These are phyloP conservation scores for Pachliopta kotzebuea DNA, from an alignment of 2,888 invertebrate genomes.

Conservation along the genomic window DNA sequence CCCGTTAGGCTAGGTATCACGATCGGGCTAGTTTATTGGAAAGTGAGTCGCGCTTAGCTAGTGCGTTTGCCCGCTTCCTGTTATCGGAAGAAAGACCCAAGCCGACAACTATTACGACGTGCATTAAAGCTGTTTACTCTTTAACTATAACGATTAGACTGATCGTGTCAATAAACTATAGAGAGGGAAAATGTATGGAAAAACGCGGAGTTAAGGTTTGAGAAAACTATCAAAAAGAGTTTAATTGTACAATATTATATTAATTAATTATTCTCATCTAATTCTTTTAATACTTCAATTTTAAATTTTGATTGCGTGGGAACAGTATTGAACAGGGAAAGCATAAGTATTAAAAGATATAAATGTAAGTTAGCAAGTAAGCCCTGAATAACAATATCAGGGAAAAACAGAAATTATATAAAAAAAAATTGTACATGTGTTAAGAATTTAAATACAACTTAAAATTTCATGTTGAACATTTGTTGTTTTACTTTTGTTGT, in stretches of 20 bases:
- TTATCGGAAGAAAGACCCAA: conserved; percentile 52
- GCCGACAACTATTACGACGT: conserved; percentile 35
- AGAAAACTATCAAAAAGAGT: conserved; percentile 1
- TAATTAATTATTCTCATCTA: no score
- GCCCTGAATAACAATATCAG: no score
- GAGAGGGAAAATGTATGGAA: conserved; percentile 24
- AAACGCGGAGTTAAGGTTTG: background rate
- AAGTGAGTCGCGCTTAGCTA: conserved; percentile 64
- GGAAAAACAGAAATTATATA: no score
- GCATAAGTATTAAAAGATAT: no score
- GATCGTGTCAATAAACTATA: conserved; percentile 27
- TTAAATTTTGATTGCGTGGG: no score
- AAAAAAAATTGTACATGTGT: background rate
- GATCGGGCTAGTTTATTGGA: conserved; percentile 73
- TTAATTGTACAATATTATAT: background rate
- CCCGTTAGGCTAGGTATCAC: conserved; percentile 74
- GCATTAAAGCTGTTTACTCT: conserved; percentile 34
- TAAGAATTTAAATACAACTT: background rate
- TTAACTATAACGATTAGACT: conserved; percentile 22
- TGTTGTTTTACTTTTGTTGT: background rate
- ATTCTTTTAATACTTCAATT: no score
- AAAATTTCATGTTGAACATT: background rate
- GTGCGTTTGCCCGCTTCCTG: conserved; percentile 51
- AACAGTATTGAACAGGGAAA: no score
- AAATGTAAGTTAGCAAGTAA: no score